Conservation (phyloP, 2,113 vertebrate genomes). For the Anoura caudifer region DNA sequence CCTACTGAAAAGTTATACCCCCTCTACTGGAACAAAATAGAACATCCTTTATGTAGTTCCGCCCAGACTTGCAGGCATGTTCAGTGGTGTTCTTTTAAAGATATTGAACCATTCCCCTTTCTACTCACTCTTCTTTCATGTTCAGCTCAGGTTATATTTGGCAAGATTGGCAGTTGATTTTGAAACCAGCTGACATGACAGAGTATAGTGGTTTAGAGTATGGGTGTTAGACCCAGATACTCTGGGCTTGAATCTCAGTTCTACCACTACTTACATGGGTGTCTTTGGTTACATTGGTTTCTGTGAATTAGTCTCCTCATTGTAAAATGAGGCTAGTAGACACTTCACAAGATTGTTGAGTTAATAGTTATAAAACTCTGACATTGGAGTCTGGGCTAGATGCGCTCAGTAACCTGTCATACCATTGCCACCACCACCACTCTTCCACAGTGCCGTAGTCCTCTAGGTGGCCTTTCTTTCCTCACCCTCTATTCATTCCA, state of each 20-base stretch:
- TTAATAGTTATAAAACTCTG: not conserved
- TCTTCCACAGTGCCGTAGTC: no score
- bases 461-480: not conserved
- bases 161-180: not conserved
- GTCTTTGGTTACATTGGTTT: not conserved
- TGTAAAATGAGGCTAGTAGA: not conserved
- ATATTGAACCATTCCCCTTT: not conserved
- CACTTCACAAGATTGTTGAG: not conserved
- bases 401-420: not conserved
- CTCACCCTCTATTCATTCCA: not conserved
- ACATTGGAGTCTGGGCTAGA: not conserved
- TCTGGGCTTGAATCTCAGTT: not conserved
- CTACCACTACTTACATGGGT: not conserved
- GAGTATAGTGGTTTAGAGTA: not conserved
- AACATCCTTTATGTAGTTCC: not conserved
- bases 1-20: not conserved
- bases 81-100: not conserved
- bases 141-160: not conserved
- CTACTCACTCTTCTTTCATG: not conserved
- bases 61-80: not conserved
- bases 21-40: not conserved
- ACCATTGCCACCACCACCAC: not conserved
- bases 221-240: not conserved
- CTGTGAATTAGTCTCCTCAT: not conserved
- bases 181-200: not conserved